These are phyloP conservation scores for Edolisoma coerulescens DNA, from an alignment of 2,113 vertebrate genomes.

Conservation along the genomic window DNA sequence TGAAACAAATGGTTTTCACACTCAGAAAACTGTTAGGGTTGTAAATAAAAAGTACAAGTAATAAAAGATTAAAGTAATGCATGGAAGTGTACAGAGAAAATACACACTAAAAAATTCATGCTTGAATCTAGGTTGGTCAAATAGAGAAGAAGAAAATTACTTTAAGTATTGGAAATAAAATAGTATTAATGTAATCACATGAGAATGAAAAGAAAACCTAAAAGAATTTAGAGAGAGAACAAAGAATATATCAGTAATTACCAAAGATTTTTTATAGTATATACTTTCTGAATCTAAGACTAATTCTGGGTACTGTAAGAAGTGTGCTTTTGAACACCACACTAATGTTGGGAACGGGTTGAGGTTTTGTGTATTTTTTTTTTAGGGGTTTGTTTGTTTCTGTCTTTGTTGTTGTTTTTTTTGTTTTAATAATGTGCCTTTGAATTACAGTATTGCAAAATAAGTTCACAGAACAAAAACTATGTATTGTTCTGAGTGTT, in stretches of 20 bases:
- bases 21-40: not conserved
- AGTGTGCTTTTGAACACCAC: not conserved
- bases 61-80: not conserved
- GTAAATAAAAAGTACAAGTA: not conserved
- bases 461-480: not conserved
- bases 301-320: not conserved
- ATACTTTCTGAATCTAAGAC: not conserved
- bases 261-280: not conserved
- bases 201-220: rapidly evolving
- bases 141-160: not conserved
- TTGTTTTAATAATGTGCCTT: not conserved
- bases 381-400: not conserved
- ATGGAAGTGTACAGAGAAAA: not conserved
- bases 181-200: not conserved
- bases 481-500: not conserved
- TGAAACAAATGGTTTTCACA: not conserved
- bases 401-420: not conserved
- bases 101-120: not conserved
- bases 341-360: not conserved
- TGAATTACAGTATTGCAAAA: not conserved
- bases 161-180: not conserved
- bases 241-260: not conserved
- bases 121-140: not conserved
- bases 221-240: not conserved
- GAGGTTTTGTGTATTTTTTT: not conserved